Evolutionary conservation across 2,797 vertebrate species (phyloP).

Genomic region (Tarsius wallacei): DNA sequence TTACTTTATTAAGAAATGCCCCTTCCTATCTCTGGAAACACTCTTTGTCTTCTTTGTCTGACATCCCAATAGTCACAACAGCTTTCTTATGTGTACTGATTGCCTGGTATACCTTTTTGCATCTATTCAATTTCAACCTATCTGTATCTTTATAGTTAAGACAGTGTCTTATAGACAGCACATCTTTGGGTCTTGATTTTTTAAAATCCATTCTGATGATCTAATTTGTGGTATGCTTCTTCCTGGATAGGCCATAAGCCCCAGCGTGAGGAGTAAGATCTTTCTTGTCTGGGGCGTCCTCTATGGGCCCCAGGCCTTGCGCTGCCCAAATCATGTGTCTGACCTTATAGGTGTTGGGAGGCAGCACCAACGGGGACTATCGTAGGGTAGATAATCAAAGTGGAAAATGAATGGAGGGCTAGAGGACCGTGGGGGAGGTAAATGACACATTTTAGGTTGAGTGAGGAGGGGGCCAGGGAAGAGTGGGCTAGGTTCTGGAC

Average conservation of each 20-base stretch:
- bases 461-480: not conserved
- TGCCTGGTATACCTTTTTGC: not conserved
- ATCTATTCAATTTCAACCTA: not conserved
- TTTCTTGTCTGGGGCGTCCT: not conserved
- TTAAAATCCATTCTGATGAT: not conserved
- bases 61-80: too few species aligned
- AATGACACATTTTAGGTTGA: not conserved
- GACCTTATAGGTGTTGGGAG: not conserved
- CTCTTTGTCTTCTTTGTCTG: not conserved
- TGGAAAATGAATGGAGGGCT: not conserved
- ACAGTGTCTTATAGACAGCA: not conserved
- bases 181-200: not conserved
- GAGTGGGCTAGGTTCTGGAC: not conserved
- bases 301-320: fast-evolving
- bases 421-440: not conserved
- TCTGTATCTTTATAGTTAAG: not conserved
- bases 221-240: not conserved
- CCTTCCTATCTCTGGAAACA: not conserved
- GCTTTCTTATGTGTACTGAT: not conserved
- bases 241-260: not conserved
- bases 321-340: fast-evolving
- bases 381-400: not conserved
- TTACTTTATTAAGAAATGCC: not conserved
- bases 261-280: not conserved
- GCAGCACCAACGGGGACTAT: not conserved